These are phyloP conservation scores for Oscheius sp. DNA, from an alignment of 2,888 invertebrate genomes.

Conservation along the genomic window DNA sequence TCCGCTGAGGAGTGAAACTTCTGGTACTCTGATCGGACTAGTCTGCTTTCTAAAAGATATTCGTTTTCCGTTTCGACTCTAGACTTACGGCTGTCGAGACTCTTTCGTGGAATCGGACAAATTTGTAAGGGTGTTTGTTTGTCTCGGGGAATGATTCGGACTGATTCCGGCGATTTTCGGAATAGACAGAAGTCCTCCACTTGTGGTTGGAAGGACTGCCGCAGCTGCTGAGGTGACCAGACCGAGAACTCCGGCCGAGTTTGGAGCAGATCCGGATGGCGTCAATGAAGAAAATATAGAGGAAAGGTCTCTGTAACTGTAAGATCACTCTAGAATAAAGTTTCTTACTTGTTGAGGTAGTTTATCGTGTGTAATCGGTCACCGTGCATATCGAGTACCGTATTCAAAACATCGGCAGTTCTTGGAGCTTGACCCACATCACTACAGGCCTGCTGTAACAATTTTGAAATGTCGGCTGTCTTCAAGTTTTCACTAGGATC, in stretches of 20 bases:
- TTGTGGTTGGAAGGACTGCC: constrained; percentile 41
- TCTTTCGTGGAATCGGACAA: constrained; percentile 1
- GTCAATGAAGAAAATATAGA: constrained; percentile 47
- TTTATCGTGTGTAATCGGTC: constrained; percentile 59
- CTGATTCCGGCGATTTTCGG: constrained; percentile 40
- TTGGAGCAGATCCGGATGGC: constrained; percentile 59
- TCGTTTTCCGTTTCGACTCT: too few species aligned
- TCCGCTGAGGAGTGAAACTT: not conserved
- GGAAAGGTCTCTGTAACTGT: constrained; percentile 29
- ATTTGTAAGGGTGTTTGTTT: not conserved
- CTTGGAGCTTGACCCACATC: constrained; percentile 60
- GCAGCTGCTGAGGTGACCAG: constrained; percentile 12
- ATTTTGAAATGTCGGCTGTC: constrained; percentile 57
- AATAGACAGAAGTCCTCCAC: constrained; percentile 43
- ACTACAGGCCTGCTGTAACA: constrained; percentile 39
- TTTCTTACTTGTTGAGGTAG: constrained; percentile 44
- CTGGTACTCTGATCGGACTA: constrained; percentile 18
- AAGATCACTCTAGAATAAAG: not conserved
- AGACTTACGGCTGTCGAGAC: not conserved
- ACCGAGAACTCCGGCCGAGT: constrained; percentile 57
- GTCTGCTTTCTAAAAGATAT: constrained; percentile 11
- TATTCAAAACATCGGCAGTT: constrained; percentile 72
- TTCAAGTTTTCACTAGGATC: constrained; percentile 49
- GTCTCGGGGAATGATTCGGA: constrained; percentile 47
- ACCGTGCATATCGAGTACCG: constrained; percentile 70